A percentile compares a stretch with the other conserved stretches of the same genome.
These are phyloP conservation scores for Anoplius nigerrimus DNA, from an alignment of 2,888 invertebrate species.

Conservation along the genomic window DNA sequence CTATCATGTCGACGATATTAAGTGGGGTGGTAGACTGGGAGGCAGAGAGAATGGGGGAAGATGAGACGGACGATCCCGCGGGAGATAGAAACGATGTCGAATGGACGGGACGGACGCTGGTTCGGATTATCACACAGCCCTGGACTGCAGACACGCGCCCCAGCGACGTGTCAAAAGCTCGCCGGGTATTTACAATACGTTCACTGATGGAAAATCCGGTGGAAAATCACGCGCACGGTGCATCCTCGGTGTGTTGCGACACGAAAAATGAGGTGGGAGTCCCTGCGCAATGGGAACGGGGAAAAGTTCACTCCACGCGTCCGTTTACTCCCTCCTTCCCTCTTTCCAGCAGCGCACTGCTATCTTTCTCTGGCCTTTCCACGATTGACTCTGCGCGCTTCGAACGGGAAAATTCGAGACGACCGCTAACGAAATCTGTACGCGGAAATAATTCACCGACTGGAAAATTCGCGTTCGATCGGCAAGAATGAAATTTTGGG, in stretches of 20 bases:
- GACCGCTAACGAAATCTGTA: too few species aligned
- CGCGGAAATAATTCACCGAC: too few species aligned
- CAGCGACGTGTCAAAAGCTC: not conserved
- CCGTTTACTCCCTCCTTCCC: not conserved
- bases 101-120: slow-evolving; percentile 22
- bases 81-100: slow-evolving; percentile 13
- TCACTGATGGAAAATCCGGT: not conserved
- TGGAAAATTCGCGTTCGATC: too few species aligned
- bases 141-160: too few species aligned
- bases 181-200: slow-evolving; percentile 2
- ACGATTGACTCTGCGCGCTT: too few species aligned
- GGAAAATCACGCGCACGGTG: slow-evolving; percentile 27
- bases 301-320: slow-evolving; percentile 26
- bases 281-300: slow-evolving; percentile 50
- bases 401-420: too few species aligned
- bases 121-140: not conserved
- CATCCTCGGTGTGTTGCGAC: slow-evolving; percentile 7
- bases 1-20: slow-evolving; percentile 51
- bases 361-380: too few species aligned
- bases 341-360: not conserved
- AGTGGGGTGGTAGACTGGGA: slow-evolving; percentile 22
- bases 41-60: slow-evolving; percentile 14
- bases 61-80: slow-evolving; percentile 3
- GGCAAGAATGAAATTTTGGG: too few species aligned
- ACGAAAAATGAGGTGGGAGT: slow-evolving; percentile 25